Evolutionary conservation across 2,113 vertebrate genomes (phyloP).

Genomic region (Cervus canadensis): DNA sequence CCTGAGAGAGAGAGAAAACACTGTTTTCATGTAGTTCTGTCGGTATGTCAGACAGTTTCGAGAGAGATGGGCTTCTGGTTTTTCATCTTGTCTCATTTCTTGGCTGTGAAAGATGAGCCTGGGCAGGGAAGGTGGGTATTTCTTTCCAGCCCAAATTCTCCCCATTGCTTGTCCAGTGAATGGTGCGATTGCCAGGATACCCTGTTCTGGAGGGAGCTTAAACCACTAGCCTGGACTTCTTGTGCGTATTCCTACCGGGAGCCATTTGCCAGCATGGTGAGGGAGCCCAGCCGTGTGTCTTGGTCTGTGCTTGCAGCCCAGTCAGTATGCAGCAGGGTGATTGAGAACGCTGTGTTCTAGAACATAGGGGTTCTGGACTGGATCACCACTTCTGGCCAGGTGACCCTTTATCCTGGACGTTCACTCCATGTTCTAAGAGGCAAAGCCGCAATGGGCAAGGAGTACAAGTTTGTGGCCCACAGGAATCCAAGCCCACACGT

Average conservation of each 20-base stretch:
- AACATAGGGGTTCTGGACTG: background rate
- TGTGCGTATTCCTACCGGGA: background rate
- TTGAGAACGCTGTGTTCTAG: background rate
- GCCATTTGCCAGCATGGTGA: no score
- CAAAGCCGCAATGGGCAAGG: background rate
- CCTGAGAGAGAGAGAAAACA: background rate
- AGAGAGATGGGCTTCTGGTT: background rate
- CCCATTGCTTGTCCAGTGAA: no score
- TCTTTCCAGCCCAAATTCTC: background rate
- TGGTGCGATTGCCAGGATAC: background rate
- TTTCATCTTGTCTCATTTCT: background rate
- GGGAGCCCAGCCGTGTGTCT: rapidly evolving
- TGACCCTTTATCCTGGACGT: background rate
- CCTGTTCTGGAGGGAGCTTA: background rate
- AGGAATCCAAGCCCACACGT: no score
- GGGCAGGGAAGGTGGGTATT: no score
- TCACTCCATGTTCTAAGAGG: background rate
- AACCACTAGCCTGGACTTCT: no score
- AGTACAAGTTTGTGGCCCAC: background rate
- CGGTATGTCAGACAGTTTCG: background rate
- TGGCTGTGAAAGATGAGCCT: background rate
- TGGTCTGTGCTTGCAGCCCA: background rate
- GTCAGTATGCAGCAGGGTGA: rapidly evolving
- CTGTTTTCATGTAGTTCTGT: background rate
- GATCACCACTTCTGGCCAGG: background rate